phyloP scores from a whole-genome alignment of 2,113 vertebrate genomes.

The Lophius piscatorius region DNA sequence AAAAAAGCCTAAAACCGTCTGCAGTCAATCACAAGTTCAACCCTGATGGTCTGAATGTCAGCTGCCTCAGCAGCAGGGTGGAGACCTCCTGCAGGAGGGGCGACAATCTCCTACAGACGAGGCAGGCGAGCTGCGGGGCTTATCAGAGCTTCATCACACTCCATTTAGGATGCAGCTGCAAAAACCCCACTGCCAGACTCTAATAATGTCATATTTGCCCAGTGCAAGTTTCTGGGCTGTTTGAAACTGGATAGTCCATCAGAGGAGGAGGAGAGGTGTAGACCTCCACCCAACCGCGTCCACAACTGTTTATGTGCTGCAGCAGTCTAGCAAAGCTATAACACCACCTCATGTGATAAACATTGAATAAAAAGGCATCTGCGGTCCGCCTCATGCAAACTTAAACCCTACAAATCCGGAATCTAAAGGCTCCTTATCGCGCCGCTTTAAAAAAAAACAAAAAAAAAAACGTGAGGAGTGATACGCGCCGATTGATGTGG shows the following conservation, averaged over 20 bases:
- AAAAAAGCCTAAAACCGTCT: too few species aligned
- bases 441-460: slow-evolving; percentile 46
- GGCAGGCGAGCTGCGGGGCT: neutral
- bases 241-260: slow-evolving; percentile 1
- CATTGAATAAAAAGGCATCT: slow-evolving; percentile 25
- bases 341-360: neutral
- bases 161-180: slow-evolving; percentile 26
- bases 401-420: slow-evolving; percentile 33
- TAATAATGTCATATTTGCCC: slow-evolving; percentile 11
- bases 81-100: slow-evolving; percentile 3
- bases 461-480: slow-evolving; percentile 39
- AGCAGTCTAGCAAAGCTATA: slow-evolving; percentile 1
- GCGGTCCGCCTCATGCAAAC: slow-evolving; percentile 34
- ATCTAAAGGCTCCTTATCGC: slow-evolving; percentile 45
- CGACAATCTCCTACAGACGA: slow-evolving; percentile 13
- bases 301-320: slow-evolving; percentile 9
- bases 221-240: neutral
- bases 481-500: slow-evolving; percentile 58
- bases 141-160: slow-evolving; percentile 8
- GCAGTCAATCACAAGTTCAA: slow-evolving; percentile 36
- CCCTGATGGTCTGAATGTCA: slow-evolving; percentile 12
- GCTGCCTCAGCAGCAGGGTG: slow-evolving; percentile 4
- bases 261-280: neutral
- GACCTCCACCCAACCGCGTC: neutral
- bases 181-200: slow-evolving; percentile 2